A percentile compares a stretch with the other conserved stretches of the same genome.
phyloP scores from a whole-genome alignment of 2,797 vertebrate species.

The Crocodylus rhombifer region DNA sequence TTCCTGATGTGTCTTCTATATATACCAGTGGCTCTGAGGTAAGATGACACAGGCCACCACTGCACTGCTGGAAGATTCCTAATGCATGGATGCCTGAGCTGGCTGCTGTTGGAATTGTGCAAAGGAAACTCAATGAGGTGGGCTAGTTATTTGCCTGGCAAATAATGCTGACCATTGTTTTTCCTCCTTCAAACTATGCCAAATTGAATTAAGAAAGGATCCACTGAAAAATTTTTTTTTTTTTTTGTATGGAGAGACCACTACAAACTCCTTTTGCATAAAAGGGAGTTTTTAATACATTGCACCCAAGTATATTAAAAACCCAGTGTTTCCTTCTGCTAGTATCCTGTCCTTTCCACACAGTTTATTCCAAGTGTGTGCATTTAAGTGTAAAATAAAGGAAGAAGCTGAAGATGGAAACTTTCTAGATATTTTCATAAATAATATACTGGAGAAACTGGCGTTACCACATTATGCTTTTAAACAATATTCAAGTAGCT shows the following conservation, averaged over 20 bases:
- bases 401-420: neutral
- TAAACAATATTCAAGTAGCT: neutral
- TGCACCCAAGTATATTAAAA: neutral
- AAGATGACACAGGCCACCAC: neutral
- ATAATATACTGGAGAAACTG: neutral
- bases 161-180: rapidly evolving
- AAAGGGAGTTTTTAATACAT: neutral
- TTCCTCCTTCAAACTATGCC: neutral
- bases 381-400: neutral
- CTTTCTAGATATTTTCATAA: neutral
- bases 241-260: neutral
- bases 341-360: neutral
- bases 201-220: neutral
- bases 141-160: neutral
- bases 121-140: neutral
- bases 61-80: neutral
- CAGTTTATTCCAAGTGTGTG: neutral
- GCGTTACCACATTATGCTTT: neutral
- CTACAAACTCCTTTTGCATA: neutral
- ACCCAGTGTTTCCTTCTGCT: neutral
- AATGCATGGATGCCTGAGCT: neutral
- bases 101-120: neutral
- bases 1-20: neutral
- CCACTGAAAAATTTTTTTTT: neutral
- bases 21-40: neutral